Evolutionary conservation across 2,113 vertebrate genomes (phyloP).

Genomic region (Pelecanoides urinatrix): DNA sequence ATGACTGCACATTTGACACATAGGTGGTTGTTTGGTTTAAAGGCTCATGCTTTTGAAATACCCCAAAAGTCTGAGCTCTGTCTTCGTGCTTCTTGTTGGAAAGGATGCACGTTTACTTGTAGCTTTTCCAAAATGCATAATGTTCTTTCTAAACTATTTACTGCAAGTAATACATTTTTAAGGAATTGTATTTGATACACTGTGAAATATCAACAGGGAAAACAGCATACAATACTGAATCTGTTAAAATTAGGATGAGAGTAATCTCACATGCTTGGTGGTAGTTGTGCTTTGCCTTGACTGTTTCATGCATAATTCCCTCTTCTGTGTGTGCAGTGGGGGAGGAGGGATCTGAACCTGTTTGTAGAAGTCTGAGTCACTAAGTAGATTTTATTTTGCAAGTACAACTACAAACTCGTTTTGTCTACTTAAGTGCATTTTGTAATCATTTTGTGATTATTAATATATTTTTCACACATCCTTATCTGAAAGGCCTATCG

Average conservation of each 20-base stretch:
- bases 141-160: not conserved
- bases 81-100: not conserved
- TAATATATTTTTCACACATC: not conserved
- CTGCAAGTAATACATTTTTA: not conserved
- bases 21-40: not conserved
- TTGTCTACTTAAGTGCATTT: not conserved
- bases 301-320: not conserved
- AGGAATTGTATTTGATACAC: not conserved
- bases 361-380: not conserved
- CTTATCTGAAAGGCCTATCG: not conserved
- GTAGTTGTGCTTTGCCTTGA: not conserved
- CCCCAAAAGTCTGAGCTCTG: not conserved
- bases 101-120: not conserved
- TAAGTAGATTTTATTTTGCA: not conserved
- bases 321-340: not conserved
- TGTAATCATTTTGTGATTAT: not conserved
- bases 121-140: not conserved
- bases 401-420: not conserved
- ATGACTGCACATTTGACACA: not conserved
- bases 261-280: not conserved
- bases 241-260: not conserved
- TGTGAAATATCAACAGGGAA: not conserved
- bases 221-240: not conserved
- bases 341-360: not conserved
- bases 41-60: not conserved